Evolutionary conservation across 2,113 vertebrate genomes (phyloP).

Genomic region (Prionailurus bengalensis): DNA sequence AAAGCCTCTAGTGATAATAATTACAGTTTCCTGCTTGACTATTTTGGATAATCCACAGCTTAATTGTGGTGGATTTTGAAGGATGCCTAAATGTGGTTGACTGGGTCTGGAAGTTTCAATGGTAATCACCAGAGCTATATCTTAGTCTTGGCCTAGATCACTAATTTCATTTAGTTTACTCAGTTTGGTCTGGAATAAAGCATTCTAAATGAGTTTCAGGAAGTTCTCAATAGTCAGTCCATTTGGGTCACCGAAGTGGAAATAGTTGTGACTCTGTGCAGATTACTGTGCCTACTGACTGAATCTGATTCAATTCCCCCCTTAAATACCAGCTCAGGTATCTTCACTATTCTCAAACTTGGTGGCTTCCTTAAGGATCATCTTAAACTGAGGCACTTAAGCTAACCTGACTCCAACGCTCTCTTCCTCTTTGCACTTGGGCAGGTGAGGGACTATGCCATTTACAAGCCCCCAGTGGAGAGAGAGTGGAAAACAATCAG

Average conservation of each 20-base stretch:
- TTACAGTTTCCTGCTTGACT: background rate
- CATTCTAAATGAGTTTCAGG: background rate
- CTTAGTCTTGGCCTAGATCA: background rate
- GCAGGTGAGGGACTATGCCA: background rate
- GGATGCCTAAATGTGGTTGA: background rate
- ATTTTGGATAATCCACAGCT: background rate
- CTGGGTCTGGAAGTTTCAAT: background rate
- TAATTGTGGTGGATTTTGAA: background rate
- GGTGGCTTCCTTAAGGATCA: background rate
- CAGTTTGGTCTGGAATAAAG: background rate
- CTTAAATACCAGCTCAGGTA: background rate
- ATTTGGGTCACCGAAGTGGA: background rate
- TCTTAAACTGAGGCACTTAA: background rate
- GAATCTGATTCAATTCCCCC: background rate
- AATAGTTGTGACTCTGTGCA: background rate
- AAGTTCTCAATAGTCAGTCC: slow-evolving; percentile 32
- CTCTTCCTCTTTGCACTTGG: slow-evolving; percentile 8
- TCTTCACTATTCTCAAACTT: slow-evolving; percentile 13
- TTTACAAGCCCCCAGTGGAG: background rate
- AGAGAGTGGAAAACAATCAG: background rate
- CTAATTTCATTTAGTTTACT: background rate
- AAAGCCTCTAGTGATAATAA: slow-evolving; percentile 17
- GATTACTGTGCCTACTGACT: background rate
- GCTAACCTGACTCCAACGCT: background rate
- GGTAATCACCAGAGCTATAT: background rate